Percentiles rank a stretch among this genome's conserved stretches.
Conservation (phyloP, 2,797 vertebrate genomes). For the Sebastes iracundus region DNA sequence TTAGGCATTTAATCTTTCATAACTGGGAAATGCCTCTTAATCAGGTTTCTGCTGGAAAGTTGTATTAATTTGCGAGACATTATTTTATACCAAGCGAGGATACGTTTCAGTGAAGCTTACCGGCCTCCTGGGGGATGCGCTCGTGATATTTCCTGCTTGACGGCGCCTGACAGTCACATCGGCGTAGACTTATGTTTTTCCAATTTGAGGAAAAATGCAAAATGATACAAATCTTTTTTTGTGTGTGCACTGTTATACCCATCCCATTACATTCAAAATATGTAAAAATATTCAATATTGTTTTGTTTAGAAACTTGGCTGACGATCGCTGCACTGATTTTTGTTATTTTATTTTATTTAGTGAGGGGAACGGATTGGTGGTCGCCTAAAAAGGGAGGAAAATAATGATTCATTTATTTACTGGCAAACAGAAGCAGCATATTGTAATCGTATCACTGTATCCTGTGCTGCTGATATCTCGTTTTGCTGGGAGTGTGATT, state of each 20-base stretch:
- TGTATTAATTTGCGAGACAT: conserved; percentile 60
- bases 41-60: conserved; percentile 62
- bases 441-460: conserved; percentile 27
- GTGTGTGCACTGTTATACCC: neutral
- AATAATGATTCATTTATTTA: conserved; percentile 32
- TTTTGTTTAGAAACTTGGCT: conserved; percentile 17
- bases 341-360: conserved; percentile 11
- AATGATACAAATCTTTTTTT: neutral
- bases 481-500: conserved; percentile 25
- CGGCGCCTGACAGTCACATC: conserved; percentile 25
- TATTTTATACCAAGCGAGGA: conserved; percentile 37
- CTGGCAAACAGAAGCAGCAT: conserved; percentile 46
- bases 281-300: neutral
- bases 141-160: conserved; percentile 25
- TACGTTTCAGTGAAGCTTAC: conserved; percentile 37
- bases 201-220: conserved; percentile 14
- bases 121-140: conserved; percentile 18
- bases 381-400: neutral
- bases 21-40: conserved; percentile 61
- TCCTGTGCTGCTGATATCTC: conserved; percentile 38
- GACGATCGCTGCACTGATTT: conserved; percentile 9
- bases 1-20: conserved; percentile 69
- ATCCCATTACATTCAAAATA: neutral
- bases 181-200: neutral
- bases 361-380: neutral